Percentiles rank a stretch among this genome's conserved stretches.
Evolutionary conservation across 2,113 vertebrate species (phyloP).

Genomic region (Capricornis sumatraensis): DNA sequence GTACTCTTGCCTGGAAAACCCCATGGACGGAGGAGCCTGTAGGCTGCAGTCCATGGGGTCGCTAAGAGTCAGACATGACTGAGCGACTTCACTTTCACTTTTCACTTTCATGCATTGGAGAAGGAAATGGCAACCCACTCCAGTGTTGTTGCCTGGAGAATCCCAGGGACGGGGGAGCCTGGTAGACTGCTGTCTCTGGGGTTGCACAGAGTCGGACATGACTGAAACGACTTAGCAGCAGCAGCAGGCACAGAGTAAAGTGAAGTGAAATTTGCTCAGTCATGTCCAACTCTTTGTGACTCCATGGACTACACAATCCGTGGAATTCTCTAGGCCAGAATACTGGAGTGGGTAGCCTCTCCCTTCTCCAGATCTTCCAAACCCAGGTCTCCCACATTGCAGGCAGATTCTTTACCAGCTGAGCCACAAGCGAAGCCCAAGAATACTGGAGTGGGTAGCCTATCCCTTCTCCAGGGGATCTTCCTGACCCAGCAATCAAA

Average conservation of each 20-base stretch:
- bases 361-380: neutral
- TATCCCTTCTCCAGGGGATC: neutral
- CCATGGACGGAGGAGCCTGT: too few species aligned
- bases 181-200: too few species aligned
- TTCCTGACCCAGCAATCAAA: neutral
- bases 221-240: too few species aligned
- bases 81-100: too few species aligned
- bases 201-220: accelerated
- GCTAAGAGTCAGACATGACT: too few species aligned
- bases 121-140: too few species aligned
- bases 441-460: neutral
- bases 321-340: neutral
- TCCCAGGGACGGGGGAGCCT: too few species aligned
- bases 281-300: neutral
- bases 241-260: neutral
- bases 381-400: neutral
- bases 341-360: neutral
- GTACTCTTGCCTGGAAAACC: too few species aligned
- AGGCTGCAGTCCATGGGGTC: too few species aligned
- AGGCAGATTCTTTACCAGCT: neutral
- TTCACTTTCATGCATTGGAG: too few species aligned
- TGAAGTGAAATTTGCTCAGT: neutral
- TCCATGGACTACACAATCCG: neutral
- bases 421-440: neutral
- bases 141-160: too few species aligned